Conservation (phyloP, 2,888 invertebrate genomes). For the Belgica antarctica region DNA sequence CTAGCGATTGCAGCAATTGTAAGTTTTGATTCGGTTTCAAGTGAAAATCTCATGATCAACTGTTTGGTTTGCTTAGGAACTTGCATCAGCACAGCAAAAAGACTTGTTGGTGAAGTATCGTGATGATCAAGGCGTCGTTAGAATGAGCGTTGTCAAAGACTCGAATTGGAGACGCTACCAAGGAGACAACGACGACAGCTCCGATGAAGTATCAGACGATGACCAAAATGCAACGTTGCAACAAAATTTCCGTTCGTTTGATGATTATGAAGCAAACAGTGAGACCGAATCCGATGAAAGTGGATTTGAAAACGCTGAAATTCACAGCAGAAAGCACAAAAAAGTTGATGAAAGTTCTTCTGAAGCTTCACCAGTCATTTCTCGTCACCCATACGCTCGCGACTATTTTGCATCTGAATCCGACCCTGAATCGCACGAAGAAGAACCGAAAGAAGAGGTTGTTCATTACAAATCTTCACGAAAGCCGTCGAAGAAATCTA, state of each 20-base stretch:
- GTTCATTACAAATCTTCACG: not conserved
- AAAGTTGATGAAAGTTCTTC: not conserved
- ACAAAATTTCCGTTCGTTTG: slow-evolving; percentile 10
- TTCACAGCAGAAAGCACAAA: not conserved
- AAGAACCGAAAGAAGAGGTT: not conserved
- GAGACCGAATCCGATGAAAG: slow-evolving; percentile 2
- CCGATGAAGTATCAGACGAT: not conserved
- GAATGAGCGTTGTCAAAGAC: slow-evolving; percentile 20
- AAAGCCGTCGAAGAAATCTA: slow-evolving; percentile 15
- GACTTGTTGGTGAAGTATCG: slow-evolving; percentile 17
- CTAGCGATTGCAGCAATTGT: not conserved
- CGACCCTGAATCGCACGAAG: not conserved
- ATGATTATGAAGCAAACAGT: slow-evolving; percentile 18
- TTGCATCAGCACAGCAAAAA: not conserved
- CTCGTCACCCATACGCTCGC: not conserved
- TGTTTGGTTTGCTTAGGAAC: not conserved
- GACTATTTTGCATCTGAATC: not conserved
- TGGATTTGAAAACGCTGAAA: not conserved
- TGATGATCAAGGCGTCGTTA: slow-evolving; percentile 18
- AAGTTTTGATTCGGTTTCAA: not conserved
- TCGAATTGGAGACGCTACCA: slow-evolving; percentile 10
- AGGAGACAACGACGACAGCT: not conserved
- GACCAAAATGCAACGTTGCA: slow-evolving; percentile 4
- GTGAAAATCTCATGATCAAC: not conserved
- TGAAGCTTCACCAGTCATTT: not conserved